Conservation (phyloP, 2,113 vertebrate genomes). For the Sebastes fasciatus region DNA sequence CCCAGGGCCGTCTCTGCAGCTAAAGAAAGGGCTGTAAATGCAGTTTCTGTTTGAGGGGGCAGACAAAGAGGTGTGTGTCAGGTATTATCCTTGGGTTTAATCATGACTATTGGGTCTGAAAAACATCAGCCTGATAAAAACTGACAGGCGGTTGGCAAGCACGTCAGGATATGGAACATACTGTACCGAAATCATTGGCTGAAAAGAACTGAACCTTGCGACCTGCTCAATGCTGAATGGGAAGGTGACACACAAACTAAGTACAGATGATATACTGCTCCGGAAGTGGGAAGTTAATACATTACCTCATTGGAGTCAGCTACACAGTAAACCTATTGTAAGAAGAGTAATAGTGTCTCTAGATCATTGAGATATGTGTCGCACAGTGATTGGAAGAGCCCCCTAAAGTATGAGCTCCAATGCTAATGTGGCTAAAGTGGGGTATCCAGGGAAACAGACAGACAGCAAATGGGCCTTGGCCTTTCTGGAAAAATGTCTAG, state of each 20-base stretch:
- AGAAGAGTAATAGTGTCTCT: slow-evolving; percentile 20
- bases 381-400: slow-evolving; percentile 26
- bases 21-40: background rate
- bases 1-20: slow-evolving; percentile 31
- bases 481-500: slow-evolving; percentile 10
- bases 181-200: background rate
- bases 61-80: background rate
- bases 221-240: background rate
- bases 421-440: slow-evolving; percentile 36
- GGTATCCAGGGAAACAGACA: slow-evolving; percentile 25
- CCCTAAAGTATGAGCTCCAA: slow-evolving; percentile 7
- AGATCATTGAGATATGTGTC: slow-evolving; percentile 36
- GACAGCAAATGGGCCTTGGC: slow-evolving; percentile 27
- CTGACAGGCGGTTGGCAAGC: background rate
- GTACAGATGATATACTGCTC: slow-evolving; percentile 6
- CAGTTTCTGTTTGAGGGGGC: background rate
- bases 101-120: background rate
- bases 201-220: background rate
- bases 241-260: slow-evolving; percentile 2
- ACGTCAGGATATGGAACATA: background rate
- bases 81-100: slow-evolving; percentile 6
- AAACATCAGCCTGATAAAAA: background rate
- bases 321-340: slow-evolving; percentile 19
- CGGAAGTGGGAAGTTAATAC: slow-evolving; percentile 23
- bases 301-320: slow-evolving; percentile 17